A percentile compares a stretch with the other conserved stretches of the same genome.
Conservation (phyloP, 2,888 invertebrate species). For the Eupeodes latifasciatus region DNA sequence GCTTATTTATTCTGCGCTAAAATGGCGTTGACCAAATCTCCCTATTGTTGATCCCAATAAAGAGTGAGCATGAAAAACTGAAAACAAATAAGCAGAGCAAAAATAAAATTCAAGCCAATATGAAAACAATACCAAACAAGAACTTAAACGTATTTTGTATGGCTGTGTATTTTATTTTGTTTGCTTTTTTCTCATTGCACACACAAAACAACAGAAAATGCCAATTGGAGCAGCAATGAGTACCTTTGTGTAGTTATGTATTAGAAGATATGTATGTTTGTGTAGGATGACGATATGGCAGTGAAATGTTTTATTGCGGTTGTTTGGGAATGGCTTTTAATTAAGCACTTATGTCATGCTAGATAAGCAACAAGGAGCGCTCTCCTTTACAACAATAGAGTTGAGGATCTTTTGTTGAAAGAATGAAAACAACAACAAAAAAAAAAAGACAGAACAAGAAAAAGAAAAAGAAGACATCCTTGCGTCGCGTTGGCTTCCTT, state of each 20-base stretch:
- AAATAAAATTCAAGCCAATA: conserved; percentile 27
- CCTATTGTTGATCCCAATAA: conserved; percentile 54
- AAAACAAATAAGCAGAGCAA: conserved; percentile 48
- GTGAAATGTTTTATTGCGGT: conserved; percentile 74
- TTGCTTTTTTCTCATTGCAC: conserved; percentile 13
- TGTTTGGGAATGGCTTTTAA: conserved; percentile 69
- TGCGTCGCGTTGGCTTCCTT: conserved; percentile 24
- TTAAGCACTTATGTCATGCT: conserved; percentile 75
- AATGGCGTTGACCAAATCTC: conserved; percentile 33
- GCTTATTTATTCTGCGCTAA: background rate
- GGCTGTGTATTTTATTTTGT: background rate
- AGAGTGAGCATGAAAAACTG: conserved; percentile 10
- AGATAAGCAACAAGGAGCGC: conserved; percentile 68
- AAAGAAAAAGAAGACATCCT: conserved; percentile 22
- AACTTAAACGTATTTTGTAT: conserved; percentile 32
- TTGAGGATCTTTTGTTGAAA: conserved; percentile 54
- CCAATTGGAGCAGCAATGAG: conserved; percentile 62
- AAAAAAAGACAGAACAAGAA: background rate
- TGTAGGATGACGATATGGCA: conserved; percentile 53
- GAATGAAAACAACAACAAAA: conserved; percentile 2
- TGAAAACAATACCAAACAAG: conserved; percentile 51
- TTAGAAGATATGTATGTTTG: conserved; percentile 1
- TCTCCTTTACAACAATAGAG: conserved; percentile 54
- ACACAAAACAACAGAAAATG: conserved; percentile 33
- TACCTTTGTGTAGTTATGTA: conserved; percentile 18